Percentiles rank a stretch among this genome's conserved stretches.
These are phyloP conservation scores for Cygnus olor DNA, from an alignment of 2,797 vertebrate species.

Conservation along the genomic window DNA sequence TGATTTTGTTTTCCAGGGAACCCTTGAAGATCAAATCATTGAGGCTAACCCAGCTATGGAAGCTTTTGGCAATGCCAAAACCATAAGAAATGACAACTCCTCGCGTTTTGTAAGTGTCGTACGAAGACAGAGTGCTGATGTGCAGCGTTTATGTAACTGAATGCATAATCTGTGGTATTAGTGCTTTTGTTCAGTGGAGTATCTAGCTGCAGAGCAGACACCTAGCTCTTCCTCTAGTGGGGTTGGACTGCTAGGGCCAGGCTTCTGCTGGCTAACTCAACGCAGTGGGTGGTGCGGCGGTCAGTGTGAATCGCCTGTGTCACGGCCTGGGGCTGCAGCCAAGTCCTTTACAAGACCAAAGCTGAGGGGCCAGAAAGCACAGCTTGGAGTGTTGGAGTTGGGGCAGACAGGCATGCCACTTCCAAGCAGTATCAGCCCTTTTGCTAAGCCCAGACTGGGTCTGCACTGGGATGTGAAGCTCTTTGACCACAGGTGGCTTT, in stretches of 20 bases:
- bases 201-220: background rate
- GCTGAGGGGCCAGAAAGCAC: background rate
- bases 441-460: background rate
- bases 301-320: fast-evolving
- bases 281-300: background rate
- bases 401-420: background rate
- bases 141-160: background rate
- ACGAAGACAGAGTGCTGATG: background rate
- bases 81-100: conserved; percentile 93
- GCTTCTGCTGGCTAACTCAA: background rate
- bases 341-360: background rate
- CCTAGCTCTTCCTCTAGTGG: background rate
- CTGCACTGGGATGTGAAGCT: background rate
- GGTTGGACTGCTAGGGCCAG: background rate
- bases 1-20: conserved; percentile 80
- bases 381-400: background rate
- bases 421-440: background rate
- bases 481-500: background rate
- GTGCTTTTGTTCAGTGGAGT: background rate
- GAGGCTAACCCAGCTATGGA: conserved; percentile 98
- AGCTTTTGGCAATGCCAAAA: conserved; percentile 95
- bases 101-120: conserved; percentile 91
- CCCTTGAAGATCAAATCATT: conserved; percentile 95
- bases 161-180: fast-evolving
- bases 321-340: background rate